phyloP scores from a whole-genome alignment of 2,113 vertebrate species.

The Tragelaphus buxtoni region DNA sequence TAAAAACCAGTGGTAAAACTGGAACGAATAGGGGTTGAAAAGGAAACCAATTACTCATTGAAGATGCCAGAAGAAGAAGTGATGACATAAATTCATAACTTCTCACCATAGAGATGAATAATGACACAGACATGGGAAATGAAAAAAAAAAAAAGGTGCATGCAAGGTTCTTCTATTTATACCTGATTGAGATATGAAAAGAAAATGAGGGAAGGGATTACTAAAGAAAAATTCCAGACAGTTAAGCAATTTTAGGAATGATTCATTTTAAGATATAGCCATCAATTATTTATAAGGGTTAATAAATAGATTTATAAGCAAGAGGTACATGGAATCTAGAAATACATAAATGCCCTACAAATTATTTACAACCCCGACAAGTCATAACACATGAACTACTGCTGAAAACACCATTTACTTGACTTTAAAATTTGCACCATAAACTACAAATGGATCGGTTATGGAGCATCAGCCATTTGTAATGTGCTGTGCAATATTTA shows the following conservation, averaged over 20 bases:
- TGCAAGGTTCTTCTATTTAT: slow-evolving; percentile 6
- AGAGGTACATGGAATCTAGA: slow-evolving; percentile 44
- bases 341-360: slow-evolving; percentile 69
- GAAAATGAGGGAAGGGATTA: slow-evolving; percentile 12
- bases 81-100: slow-evolving; percentile 21
- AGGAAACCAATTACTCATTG: slow-evolving; percentile 42
- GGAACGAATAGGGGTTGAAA: background rate
- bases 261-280: slow-evolving; percentile 55
- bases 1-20: background rate
- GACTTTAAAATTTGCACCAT: slow-evolving; percentile 75
- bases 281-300: slow-evolving; percentile 63
- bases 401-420: slow-evolving; percentile 76
- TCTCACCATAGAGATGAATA: slow-evolving; percentile 15
- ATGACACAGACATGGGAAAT: slow-evolving; percentile 14
- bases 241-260: slow-evolving; percentile 53
- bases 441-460: slow-evolving; percentile 68
- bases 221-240: slow-evolving; percentile 53
- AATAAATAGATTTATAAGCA: slow-evolving; percentile 70
- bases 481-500: slow-evolving; percentile 76
- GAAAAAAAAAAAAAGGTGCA: background rate
- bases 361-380: slow-evolving; percentile 58
- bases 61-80: slow-evolving; percentile 20
- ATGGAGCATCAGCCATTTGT: slow-evolving; percentile 73
- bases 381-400: slow-evolving; percentile 71
- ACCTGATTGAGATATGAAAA: slow-evolving; percentile 54